These are phyloP conservation scores for Hipparchia semele DNA, from an alignment of 2,888 invertebrate genomes.

Conservation along the genomic window DNA sequence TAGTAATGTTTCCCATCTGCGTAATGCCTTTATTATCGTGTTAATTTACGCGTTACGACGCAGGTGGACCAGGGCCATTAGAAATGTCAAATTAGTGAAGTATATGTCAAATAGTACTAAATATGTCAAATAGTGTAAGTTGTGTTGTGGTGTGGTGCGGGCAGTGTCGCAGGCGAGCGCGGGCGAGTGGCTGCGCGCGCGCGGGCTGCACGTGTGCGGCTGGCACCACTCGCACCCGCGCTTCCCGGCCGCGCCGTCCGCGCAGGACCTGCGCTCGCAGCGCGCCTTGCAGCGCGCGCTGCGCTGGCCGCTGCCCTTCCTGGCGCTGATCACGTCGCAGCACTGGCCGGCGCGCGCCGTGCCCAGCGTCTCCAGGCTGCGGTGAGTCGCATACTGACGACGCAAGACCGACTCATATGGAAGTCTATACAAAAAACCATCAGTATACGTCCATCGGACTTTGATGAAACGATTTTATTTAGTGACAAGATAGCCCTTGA, in stretches of 20 bases:
- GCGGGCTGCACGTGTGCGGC: constrained; percentile 82
- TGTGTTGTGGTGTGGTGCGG: too few species aligned
- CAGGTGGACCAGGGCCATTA: too few species aligned
- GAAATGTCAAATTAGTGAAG: too few species aligned
- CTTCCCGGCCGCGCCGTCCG: constrained; percentile 87
- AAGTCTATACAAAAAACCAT: too few species aligned
- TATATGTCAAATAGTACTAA: too few species aligned
- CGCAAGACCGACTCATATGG: neutral
- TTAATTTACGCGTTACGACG: too few species aligned
- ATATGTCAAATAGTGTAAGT: too few species aligned
- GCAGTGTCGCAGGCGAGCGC: constrained; percentile 82
- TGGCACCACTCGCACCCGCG: constrained; percentile 92
- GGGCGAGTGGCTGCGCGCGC: constrained; percentile 77
- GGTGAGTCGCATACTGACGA: constrained; percentile 56
- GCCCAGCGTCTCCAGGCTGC: constrained; percentile 70
- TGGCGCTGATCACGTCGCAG: constrained; percentile 86
- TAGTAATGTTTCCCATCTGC: too few species aligned
- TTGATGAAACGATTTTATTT: too few species aligned
- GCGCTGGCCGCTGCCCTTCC: constrained; percentile 73
- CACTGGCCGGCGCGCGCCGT: constrained; percentile 76
- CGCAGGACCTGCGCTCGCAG: constrained; percentile 87
- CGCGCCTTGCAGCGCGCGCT: constrained; percentile 70
- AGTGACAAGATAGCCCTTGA: too few species aligned
- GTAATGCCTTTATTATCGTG: too few species aligned
- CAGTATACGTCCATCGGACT: too few species aligned